Evolutionary conservation across 2,888 invertebrate genomes (phyloP).

Genomic region (Taphrorychus bicolor): DNA sequence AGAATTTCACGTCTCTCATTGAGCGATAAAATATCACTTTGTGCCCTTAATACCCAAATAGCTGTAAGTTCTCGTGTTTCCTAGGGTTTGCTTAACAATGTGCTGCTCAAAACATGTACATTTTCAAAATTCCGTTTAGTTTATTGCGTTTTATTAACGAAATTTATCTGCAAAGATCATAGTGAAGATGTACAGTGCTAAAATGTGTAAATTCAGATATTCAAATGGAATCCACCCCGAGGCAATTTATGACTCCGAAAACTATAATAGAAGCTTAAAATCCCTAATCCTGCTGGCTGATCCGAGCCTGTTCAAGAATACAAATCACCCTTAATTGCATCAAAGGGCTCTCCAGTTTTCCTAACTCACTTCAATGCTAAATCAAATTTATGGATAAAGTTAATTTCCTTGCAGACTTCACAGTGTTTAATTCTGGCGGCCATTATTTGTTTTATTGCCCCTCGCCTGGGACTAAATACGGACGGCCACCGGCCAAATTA

Average conservation of each 20-base stretch:
- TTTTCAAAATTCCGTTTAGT: no score
- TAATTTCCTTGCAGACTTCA: slow-evolving; percentile 59
- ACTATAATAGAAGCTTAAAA: not conserved
- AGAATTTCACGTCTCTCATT: no score
- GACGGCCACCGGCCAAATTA: slow-evolving; percentile 22
- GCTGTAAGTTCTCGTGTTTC: no score
- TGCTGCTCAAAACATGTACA: no score
- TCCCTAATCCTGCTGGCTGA: slow-evolving; percentile 6
- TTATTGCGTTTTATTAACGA: no score
- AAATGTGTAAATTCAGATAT: not conserved
- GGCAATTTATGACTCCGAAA: not conserved
- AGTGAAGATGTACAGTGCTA: no score
- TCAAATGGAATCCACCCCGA: not conserved
- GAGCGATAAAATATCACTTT: no score
- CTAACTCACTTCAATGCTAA: slow-evolving; percentile 58
- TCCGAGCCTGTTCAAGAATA: slow-evolving; percentile 48
- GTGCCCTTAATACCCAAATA: no score
- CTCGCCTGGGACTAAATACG: slow-evolving; percentile 35
- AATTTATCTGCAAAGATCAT: no score
- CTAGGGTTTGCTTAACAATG: no score
- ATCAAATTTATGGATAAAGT: slow-evolving; percentile 63
- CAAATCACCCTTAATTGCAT: slow-evolving; percentile 63
- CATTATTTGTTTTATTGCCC: slow-evolving; percentile 58
- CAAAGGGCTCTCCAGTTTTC: slow-evolving; percentile 57
- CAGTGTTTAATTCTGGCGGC: slow-evolving; percentile 58